These are phyloP conservation scores for Hermetia illucens DNA, from an alignment of 1,140 invertebrate species.

Conservation along the genomic window DNA sequence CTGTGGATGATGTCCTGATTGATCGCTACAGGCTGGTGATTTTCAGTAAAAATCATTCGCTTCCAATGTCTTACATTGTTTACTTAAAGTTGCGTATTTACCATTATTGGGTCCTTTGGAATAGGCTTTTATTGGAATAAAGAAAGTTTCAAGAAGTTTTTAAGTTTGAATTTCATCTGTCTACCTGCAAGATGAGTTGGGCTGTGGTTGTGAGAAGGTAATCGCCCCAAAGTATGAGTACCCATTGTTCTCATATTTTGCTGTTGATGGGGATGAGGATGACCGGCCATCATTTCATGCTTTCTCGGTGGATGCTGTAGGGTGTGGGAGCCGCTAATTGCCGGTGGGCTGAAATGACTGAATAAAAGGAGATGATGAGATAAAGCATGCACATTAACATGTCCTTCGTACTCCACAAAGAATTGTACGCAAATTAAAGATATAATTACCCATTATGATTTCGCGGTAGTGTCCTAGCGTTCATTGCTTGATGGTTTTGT, in stretches of 20 bases:
- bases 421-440: no score
- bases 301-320: constrained; percentile 29
- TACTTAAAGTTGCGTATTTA: constrained; percentile 83
- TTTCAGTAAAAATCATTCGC: constrained; percentile 90
- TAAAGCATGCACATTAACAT: not conserved
- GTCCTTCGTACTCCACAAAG: no score
- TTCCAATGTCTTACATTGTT: constrained; percentile 87
- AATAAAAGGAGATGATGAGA: constrained; percentile 8
- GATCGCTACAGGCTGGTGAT: constrained; percentile 36
- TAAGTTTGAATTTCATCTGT: constrained; percentile 7
- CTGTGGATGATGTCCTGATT: constrained; percentile 6
- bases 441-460: constrained; percentile 30
- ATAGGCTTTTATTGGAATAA: constrained; percentile 21
- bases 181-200: constrained; percentile 30
- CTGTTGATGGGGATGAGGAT: constrained; percentile 17
- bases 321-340: constrained; percentile 29
- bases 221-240: constrained; percentile 35
- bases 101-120: constrained; percentile 46
- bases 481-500: constrained; percentile 30
- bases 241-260: constrained; percentile 34
- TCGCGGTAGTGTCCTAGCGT: constrained; percentile 26
- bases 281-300: constrained; percentile 30
- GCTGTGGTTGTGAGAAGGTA: constrained; percentile 37
- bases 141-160: constrained; percentile 30
- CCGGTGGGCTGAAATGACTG: constrained; percentile 30